Evolutionary conservation across 1,140 invertebrate species (phyloP).

Genomic region (Eupristina koningsbergeri): DNA sequence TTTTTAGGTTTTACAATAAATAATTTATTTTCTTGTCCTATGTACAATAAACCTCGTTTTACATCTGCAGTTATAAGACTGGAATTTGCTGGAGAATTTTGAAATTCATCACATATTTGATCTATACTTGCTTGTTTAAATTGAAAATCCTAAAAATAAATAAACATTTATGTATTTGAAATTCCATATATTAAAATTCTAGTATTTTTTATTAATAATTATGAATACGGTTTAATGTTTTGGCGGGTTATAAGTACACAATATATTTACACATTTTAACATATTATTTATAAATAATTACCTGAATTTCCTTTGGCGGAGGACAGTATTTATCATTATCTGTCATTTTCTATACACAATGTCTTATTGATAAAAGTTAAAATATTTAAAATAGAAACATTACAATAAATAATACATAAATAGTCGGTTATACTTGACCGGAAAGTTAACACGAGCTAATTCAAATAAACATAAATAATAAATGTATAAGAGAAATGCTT

Average conservation of each 20-base stretch:
- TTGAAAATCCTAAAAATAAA: slow-evolving; percentile 65
- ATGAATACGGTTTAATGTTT: background rate
- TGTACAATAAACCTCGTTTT: slow-evolving; percentile 66
- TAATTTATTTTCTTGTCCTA: slow-evolving; percentile 64
- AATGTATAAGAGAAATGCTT: background rate
- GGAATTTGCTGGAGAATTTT: slow-evolving; percentile 56
- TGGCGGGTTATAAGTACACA: background rate
- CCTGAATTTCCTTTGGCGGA: slow-evolving; percentile 64
- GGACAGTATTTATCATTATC: slow-evolving; percentile 45
- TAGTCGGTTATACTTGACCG: background rate
- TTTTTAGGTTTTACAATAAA: slow-evolving; percentile 61
- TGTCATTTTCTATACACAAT: slow-evolving; percentile 21
- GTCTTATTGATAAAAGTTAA: slow-evolving; percentile 33
- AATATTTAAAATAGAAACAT: slow-evolving; percentile 23
- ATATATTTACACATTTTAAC: background rate
- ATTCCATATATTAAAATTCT: no score
- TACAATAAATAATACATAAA: slow-evolving; percentile 13
- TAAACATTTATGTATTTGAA: no score
- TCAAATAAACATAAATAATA: background rate
- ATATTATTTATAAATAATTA: slow-evolving; percentile 32
- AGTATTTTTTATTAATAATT: background rate
- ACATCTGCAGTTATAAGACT: slow-evolving; percentile 64
- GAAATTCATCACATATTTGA: slow-evolving; percentile 63
- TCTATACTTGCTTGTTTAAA: slow-evolving; percentile 62
- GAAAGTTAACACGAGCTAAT: background rate